Percentiles rank a stretch among this genome's conserved stretches.
Conservation (phyloP, 2,797 vertebrate species). For the Argya squamiceps region DNA sequence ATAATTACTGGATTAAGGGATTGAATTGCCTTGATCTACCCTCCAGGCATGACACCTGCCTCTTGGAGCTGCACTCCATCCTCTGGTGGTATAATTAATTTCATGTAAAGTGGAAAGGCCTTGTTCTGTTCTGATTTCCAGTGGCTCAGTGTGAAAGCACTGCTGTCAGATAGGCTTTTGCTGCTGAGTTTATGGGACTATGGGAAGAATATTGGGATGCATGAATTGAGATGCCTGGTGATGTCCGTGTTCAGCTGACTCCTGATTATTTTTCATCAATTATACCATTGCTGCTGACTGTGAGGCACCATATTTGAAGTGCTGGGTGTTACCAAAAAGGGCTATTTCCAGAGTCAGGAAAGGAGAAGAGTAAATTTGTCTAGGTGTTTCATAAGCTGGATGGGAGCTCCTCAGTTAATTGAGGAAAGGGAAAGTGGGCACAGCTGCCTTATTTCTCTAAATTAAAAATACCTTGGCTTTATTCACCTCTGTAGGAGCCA, state of each 20-base stretch:
- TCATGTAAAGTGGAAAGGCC: neutral
- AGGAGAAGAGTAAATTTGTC: neutral
- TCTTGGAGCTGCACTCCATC: neutral
- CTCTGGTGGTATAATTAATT: neutral
- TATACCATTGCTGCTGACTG: fast-evolving
- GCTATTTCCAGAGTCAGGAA: neutral
- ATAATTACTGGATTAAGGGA: neutral
- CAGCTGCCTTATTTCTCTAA: neutral
- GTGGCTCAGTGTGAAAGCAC: neutral
- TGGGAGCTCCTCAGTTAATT: neutral
- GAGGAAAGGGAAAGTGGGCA: neutral
- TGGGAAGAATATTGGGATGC: neutral
- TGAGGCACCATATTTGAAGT: neutral
- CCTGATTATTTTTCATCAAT: neutral
- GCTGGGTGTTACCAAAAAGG: neutral
- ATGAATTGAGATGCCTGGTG: fast-evolving
- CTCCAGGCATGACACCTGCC: neutral
- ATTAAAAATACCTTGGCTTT: neutral
- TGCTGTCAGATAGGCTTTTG: neutral
- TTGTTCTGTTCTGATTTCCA: neutral
- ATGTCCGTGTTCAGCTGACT: fast-evolving
- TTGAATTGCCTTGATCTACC: neutral
- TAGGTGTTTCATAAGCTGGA: neutral
- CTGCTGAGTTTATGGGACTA: neutral
- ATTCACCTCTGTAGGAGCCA: neutral